Evolutionary conservation across 2,113 vertebrate species (phyloP), one percentile per base, ranked within the genome.

Genomic region (Monopterus albus): DNA sequence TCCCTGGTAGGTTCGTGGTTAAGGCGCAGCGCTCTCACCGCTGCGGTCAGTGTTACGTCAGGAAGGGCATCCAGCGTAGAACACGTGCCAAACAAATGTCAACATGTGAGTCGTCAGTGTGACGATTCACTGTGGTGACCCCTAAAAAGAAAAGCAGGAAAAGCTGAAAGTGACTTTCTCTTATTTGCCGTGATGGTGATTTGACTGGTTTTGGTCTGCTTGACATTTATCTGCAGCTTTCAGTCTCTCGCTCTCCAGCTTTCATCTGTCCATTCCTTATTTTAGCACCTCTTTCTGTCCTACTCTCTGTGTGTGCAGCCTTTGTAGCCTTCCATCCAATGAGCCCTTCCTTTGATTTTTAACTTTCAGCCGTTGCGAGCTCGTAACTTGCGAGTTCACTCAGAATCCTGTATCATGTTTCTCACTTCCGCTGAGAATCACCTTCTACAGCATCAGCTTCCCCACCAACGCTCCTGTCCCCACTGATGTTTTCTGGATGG

Each of bases 361-460:
- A 17, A 65, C 21, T 73, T 71, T 2, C 82, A 98, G 97, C 91
- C 94, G 92, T 88, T 98, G 96, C 3, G 96, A 97, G 65, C 92
- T 96, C 20, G 82, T 93, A 28, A 87, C 80, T 18, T 98, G 97
- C 75, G 72, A 83, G 79, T 83, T 76, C 75, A 75, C 51, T 3
- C 72, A 0, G 75, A 78, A 74, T 28, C 82, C 82, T 7, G 63
- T 58, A 67, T 76, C 57, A 36, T 87, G 87, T 78, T 62, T 75
- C 45, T 79, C 28, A 9, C 80, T 85, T 25, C 87, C 85, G 1
- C 51, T 87, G 78, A 81, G 82, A 75, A 83, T 85, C 80, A 85
- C 82, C 72, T 85, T 83, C 78, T 78, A 85, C 85, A 87, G 77
- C 69, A 40, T 89, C 64, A 78, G 80, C 69, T 75, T 89, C 40